phyloP scores from a whole-genome alignment of 2,113 vertebrate genomes.

The Petrocephalus zakoni region DNA sequence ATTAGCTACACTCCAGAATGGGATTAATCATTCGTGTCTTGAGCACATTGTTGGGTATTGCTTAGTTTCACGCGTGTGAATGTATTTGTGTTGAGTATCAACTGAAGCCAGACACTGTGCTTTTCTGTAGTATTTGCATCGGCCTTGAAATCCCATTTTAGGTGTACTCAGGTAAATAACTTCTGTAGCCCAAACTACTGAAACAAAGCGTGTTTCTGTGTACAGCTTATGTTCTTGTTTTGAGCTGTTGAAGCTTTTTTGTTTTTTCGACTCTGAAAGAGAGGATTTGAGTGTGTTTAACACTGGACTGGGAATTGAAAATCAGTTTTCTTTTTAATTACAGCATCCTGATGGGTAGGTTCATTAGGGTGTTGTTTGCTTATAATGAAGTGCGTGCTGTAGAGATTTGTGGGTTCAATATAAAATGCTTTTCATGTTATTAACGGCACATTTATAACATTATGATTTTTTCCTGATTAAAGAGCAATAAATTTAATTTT shows the following conservation, averaged over 20 bases:
- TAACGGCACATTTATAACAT: slow-evolving; percentile 37
- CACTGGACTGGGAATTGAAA: neutral
- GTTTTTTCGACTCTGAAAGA: neutral
- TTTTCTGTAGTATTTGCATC: slow-evolving; percentile 18
- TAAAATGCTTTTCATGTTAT: slow-evolving; percentile 31
- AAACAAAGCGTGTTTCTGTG: neutral
- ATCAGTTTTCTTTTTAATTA: neutral
- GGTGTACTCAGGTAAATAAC: slow-evolving; percentile 59
- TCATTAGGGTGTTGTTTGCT: neutral
- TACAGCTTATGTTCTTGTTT: neutral
- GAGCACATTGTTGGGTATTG: neutral
- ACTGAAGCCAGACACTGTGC: slow-evolving; percentile 9
- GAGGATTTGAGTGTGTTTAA: neutral
- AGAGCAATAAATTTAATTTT: slow-evolving; percentile 44
- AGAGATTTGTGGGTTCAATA: slow-evolving; percentile 12
- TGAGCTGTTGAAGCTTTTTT: neutral
- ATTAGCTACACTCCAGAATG: neutral
- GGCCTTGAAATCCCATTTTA: slow-evolving; percentile 51
- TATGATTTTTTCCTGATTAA: slow-evolving; percentile 35
- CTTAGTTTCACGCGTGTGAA: neutral
- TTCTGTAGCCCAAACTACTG: slow-evolving; percentile 10
- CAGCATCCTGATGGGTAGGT: neutral
- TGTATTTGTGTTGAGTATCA: slow-evolving; percentile 1
- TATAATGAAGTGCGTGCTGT: slow-evolving; percentile 28
- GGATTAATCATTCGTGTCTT: neutral